Conservation (phyloP, 2,888 invertebrate species). For the Scaptomyza flava region DNA sequence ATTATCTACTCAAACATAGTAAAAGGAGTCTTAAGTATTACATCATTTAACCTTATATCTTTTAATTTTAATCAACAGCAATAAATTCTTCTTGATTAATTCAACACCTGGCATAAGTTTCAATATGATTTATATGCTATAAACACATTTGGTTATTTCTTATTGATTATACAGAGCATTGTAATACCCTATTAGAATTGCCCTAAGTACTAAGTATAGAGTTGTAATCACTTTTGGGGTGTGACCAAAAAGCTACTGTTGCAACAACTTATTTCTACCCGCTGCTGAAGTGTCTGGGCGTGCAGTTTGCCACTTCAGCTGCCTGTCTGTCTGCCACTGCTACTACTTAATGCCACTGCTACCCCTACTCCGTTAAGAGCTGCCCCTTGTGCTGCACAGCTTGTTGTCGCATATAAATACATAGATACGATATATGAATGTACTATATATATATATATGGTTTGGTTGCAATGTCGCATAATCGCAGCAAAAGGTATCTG, state of each 20-base stretch:
- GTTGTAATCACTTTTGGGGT: constrained; percentile 16
- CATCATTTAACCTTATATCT: too few relatives aligned
- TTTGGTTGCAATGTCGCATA: constrained; percentile 30
- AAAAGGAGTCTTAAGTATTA: too few relatives aligned
- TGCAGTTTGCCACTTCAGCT: constrained; percentile 58
- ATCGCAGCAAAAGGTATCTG: constrained; percentile 48
- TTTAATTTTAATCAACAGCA: too few relatives aligned
- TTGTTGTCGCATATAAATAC: constrained; percentile 31
- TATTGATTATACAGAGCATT: not conserved
- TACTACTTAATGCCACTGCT: not conserved
- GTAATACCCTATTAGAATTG: constrained; percentile 4
- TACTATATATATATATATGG: not conserved
- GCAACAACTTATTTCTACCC: constrained; percentile 24
- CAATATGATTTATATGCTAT: not conserved
- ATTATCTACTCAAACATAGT: too few relatives aligned
- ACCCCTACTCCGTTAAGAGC: not conserved
- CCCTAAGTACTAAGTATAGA: constrained; percentile 1
- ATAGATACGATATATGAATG: not conserved
- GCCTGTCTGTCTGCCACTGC: constrained; percentile 31
- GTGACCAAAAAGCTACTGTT: constrained; percentile 38
- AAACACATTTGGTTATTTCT: not conserved
- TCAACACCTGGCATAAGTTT: too few relatives aligned
- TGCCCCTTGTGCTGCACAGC: constrained; percentile 37
- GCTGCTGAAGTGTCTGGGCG: constrained; percentile 45
- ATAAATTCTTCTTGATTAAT: too few relatives aligned